Evolutionary conservation across 2,797 vertebrate species (phyloP).

Genomic region (Gastrophryne carolinensis): DNA sequence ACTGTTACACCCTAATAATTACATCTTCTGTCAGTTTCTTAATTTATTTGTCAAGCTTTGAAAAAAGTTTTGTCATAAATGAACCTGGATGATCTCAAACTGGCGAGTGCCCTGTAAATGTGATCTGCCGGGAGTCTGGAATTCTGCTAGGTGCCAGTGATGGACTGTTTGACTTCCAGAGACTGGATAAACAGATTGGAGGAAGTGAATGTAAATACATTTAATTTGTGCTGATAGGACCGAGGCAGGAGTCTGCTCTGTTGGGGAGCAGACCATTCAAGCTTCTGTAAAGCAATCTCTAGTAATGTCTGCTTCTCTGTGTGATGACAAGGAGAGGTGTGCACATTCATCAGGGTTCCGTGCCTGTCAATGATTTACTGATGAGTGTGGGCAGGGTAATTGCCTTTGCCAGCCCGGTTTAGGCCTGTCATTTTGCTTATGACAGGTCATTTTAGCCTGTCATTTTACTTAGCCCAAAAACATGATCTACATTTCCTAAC

Average conservation of each 20-base stretch:
- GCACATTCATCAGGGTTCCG: neutral
- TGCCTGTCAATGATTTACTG: neutral
- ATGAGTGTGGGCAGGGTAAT: neutral
- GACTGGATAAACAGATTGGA: conserved; percentile 10
- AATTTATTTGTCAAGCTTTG: no score
- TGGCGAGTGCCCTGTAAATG: neutral
- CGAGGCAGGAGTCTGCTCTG: conserved; percentile 9
- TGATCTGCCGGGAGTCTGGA: neutral
- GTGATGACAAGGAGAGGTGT: neutral
- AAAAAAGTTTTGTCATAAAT: no score
- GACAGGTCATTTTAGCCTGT: no score
- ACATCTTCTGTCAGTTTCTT: no score
- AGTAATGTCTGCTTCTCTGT: neutral
- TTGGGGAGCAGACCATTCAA: conserved; percentile 3
- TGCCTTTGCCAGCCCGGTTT: neutral
- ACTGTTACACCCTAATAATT: no score
- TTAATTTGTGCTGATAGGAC: neutral
- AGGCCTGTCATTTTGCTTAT: neutral
- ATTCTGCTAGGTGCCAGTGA: neutral
- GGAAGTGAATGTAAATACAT: conserved; percentile 13
- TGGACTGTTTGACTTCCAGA: neutral
- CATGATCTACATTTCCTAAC: no score
- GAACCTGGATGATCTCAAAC: neutral
- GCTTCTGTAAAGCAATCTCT: conserved; percentile 14
- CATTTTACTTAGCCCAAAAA: no score